Base-by-base conservation (phyloP, 23 tunicate genomes). In the Corella eumyota region DNA sequence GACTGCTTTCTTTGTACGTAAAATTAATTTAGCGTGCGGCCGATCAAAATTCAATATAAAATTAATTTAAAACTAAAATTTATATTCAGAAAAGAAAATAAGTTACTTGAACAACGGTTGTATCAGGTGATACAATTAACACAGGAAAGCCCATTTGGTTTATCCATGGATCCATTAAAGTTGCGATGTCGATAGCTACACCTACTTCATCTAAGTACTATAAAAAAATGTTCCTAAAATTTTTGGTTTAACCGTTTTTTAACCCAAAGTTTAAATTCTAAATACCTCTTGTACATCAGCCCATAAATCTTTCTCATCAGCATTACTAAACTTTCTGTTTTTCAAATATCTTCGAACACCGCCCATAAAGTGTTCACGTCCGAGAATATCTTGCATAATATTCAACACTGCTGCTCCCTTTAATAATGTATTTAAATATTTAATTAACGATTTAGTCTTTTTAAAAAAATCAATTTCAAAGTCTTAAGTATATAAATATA, bases 71-170 rank as follows among this genome's bases (percentile, higher is more conserved):
- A 40, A 40, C 22, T 51, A 9, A 19, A 51, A 51, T 7, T 6
- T 11, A 7, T 51, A 27, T 19, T 7, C 57, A 51, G 57, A 7
- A 19, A 11, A 11, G 23, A 5, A 51, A 5, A 9, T 51, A 40
- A 11, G 48, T 44, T 51, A 68, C 85, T 64, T 62, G 76, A 6
- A 67, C 49, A 6, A 28, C 76, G 25, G 56, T 65, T 38, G 15
- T 17, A 25, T 51, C 47, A 13, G 19, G 6, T n/a, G 31, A 50
- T 38, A 81, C 77, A 11, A 32, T 52, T 1, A 88, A 21, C 20
- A 88, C 88, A 23, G 96, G 96, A 27, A 50, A 88, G 29, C 96
- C 96, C 83, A 88, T 74, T 54, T 88, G 96, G 13, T 51, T 62
- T 3, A 88, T 73, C 88, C 81, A 79, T 6, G 96, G 96, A 28